Conservation (phyloP, 2,797 vertebrate genomes). For the Bucorvus abyssinicus region DNA sequence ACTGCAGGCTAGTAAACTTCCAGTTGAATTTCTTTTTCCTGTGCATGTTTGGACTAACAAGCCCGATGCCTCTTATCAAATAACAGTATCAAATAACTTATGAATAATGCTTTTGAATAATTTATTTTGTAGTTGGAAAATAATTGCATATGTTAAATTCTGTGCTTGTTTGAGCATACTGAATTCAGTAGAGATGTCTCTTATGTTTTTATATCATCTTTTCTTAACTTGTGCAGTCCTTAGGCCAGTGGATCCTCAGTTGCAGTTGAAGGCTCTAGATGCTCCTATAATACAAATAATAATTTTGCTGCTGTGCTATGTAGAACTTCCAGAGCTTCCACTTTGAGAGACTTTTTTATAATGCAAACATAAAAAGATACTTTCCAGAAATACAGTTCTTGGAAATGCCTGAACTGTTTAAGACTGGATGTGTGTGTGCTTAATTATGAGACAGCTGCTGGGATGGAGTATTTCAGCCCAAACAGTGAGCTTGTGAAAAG, state of each 20-base stretch:
- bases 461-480: slow-evolving; percentile 8
- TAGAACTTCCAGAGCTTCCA: neutral
- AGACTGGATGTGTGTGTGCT: neutral
- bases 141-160: neutral
- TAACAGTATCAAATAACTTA: neutral
- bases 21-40: neutral
- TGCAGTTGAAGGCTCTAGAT: neutral
- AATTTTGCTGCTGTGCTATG: neutral
- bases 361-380: neutral
- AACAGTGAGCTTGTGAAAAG: slow-evolving; percentile 1
- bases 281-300: neutral
- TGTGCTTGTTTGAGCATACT: neutral
- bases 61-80: neutral
- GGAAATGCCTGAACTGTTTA: neutral
- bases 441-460: neutral
- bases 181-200: neutral
- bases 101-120: neutral
- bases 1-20: neutral
- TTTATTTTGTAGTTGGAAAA: neutral
- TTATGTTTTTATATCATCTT: neutral
- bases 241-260: neutral
- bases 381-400: neutral
- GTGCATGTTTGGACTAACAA: neutral
- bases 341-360: neutral
- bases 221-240: neutral